phyloP scores from a whole-genome alignment of 2,113 vertebrate genomes.

The Proteles cristata region DNA sequence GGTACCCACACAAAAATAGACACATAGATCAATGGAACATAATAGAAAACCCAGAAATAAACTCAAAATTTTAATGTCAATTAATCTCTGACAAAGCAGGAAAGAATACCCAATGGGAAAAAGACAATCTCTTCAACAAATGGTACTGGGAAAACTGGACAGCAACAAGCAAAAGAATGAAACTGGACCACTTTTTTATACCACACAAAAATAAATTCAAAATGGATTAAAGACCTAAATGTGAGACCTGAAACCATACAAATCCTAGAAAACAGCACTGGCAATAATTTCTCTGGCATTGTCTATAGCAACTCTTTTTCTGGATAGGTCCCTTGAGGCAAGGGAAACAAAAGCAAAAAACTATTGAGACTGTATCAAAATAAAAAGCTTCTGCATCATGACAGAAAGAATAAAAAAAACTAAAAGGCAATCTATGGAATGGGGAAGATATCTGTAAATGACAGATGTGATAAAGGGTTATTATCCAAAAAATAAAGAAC shows the following conservation, averaged over 20 bases:
- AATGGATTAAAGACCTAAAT: background rate
- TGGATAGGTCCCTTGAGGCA: background rate
- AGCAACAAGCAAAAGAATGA: background rate
- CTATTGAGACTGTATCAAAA: background rate
- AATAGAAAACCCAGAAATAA: background rate
- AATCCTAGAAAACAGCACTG: background rate
- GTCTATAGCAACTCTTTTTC: background rate
- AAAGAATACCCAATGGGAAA: background rate
- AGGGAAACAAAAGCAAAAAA: background rate
- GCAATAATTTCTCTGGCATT: background rate
- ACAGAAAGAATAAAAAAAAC: background rate
- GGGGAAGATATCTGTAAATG: background rate
- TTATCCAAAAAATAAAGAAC: background rate
- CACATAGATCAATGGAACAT: background rate
- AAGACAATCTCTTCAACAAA: background rate
- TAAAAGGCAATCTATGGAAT: background rate
- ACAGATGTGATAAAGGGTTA: background rate
- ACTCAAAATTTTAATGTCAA: background rate
- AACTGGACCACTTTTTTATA: background rate
- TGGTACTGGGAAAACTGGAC: background rate
- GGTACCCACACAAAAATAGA: background rate
- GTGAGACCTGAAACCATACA: background rate
- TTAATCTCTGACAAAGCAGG: background rate
- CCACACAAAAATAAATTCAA: background rate
- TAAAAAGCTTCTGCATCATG: background rate